Percentiles rank a stretch among this genome's conserved stretches.
These are phyloP conservation scores for Amphiprion ocellaris DNA, from an alignment of 2,113 vertebrate genomes.

Conservation along the genomic window DNA sequence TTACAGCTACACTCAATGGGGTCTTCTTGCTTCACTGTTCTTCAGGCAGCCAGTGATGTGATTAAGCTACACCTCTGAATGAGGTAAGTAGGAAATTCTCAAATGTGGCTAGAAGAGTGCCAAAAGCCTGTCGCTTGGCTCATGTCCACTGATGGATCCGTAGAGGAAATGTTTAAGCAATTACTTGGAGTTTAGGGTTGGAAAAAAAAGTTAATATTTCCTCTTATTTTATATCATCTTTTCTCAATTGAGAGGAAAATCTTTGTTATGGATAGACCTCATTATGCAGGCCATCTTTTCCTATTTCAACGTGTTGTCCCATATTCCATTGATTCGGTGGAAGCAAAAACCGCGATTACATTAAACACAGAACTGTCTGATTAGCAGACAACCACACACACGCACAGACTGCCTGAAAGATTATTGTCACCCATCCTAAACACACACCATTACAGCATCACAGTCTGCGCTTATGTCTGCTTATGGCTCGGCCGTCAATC, in stretches of 20 bases:
- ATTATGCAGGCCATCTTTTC: constrained; percentile 56
- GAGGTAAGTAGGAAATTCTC: constrained; percentile 59
- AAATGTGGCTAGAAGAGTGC: constrained; percentile 6
- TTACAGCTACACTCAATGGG: constrained; percentile 7
- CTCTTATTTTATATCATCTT: constrained; percentile 16
- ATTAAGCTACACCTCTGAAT: constrained; percentile 60
- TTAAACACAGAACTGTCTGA: constrained; percentile 47
- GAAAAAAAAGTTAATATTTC: constrained; percentile 57
- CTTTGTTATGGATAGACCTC: constrained; percentile 60
- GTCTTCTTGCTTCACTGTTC: constrained; percentile 20
- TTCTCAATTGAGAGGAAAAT: constrained; percentile 66
- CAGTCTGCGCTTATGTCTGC: constrained; percentile 14
- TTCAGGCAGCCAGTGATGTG: constrained; percentile 27
- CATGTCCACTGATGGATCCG: constrained; percentile 35
- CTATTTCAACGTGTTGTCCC: constrained; percentile 25
- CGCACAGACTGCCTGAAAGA: constrained; percentile 38
- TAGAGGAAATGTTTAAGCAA: constrained; percentile 71
- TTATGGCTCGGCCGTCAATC: constrained; percentile 59
- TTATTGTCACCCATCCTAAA: constrained; percentile 53
- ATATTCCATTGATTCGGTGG: constrained; percentile 51
- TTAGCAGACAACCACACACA: constrained; percentile 51
- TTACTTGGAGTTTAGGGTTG: constrained; percentile 64
- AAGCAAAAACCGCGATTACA: constrained; percentile 63
- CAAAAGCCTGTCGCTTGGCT: constrained; percentile 49
- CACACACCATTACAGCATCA: constrained; percentile 47